A percentile compares a stretch with the other conserved stretches of the same genome.
These are phyloP conservation scores for Ptychadena robeensis DNA, from an alignment of 2,797 vertebrate genomes.

Conservation along the genomic window DNA sequence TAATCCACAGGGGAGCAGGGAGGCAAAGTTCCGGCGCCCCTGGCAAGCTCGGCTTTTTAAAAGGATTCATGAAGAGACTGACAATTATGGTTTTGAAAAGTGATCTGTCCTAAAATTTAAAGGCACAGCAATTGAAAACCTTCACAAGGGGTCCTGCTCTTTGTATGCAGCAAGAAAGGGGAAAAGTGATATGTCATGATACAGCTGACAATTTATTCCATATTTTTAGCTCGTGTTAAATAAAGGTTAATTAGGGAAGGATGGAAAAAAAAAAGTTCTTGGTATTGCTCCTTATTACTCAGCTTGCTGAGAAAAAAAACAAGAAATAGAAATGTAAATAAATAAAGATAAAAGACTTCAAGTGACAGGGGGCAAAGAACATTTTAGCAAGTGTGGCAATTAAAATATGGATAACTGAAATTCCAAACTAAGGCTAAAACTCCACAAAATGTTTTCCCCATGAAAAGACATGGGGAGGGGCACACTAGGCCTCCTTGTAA, in stretches of 20 bases:
- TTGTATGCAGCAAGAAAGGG: slow-evolving; percentile 4
- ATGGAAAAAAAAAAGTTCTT: background rate
- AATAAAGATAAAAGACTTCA: too few relatives aligned
- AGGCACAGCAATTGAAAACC: slow-evolving; percentile 31
- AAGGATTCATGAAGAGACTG: slow-evolving; percentile 52
- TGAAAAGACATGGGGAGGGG: too few relatives aligned
- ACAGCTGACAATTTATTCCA: background rate
- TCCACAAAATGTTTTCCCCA: too few relatives aligned
- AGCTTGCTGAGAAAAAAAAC: background rate
- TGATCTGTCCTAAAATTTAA: slow-evolving; percentile 56
- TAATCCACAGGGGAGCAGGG: slow-evolving; percentile 56
- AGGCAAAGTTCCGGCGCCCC: slow-evolving; percentile 48
- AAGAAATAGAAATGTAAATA: too few relatives aligned
- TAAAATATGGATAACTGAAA: too few relatives aligned
- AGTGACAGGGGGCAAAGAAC: too few relatives aligned
- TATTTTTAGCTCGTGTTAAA: background rate
- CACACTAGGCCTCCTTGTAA: too few relatives aligned
- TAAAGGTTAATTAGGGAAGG: background rate
- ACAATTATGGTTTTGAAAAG: slow-evolving; percentile 60
- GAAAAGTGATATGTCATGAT: background rate
- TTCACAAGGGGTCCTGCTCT: slow-evolving; percentile 24
- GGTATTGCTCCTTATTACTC: background rate
- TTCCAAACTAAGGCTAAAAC: too few relatives aligned
- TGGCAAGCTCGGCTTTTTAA: slow-evolving; percentile 47
- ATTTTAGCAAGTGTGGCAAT: too few relatives aligned